Evolutionary conservation across 2,888 invertebrate species (phyloP).

Genomic region (Adelphocoris suturalis): DNA sequence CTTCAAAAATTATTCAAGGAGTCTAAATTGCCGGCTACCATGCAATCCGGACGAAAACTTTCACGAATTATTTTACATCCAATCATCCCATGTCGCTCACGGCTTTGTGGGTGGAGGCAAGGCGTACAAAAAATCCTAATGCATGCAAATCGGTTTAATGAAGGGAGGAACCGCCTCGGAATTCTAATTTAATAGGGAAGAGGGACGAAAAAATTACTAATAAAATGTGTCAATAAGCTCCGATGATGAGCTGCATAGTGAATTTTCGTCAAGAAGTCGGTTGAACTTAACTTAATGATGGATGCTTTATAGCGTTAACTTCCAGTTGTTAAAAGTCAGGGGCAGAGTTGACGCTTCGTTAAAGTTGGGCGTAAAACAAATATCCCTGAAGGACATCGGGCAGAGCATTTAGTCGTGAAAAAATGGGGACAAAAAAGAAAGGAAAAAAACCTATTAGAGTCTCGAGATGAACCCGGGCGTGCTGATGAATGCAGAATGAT

Average conservation of each 20-base stretch:
- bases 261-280: slow-evolving; percentile 34
- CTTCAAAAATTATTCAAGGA: no score
- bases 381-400: not conserved
- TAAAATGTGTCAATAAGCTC: slow-evolving; percentile 44
- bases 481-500: slow-evolving; percentile 17
- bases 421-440: not conserved
- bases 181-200: slow-evolving; percentile 9
- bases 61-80: slow-evolving; percentile 14
- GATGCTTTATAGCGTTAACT: slow-evolving; percentile 10
- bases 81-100: not conserved
- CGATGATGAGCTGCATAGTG: slow-evolving; percentile 31
- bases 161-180: slow-evolving; percentile 16
- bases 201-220: slow-evolving; percentile 10
- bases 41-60: not conserved
- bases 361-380: slow-evolving; percentile 19
- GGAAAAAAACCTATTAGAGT: not conserved
- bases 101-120: not conserved
- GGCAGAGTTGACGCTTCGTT: not conserved
- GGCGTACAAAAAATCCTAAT: not conserved
- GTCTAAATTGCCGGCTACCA: not conserved
- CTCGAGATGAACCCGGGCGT: not conserved
- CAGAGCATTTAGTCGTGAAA: not conserved
- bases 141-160: slow-evolving; percentile 52
- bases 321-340: slow-evolving; percentile 5
- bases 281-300: slow-evolving; percentile 40